Percentiles rank a stretch among this genome's conserved stretches.
Conservation (phyloP, 2,113 vertebrate genomes). For the Heterotilapia buettikoferi region DNA sequence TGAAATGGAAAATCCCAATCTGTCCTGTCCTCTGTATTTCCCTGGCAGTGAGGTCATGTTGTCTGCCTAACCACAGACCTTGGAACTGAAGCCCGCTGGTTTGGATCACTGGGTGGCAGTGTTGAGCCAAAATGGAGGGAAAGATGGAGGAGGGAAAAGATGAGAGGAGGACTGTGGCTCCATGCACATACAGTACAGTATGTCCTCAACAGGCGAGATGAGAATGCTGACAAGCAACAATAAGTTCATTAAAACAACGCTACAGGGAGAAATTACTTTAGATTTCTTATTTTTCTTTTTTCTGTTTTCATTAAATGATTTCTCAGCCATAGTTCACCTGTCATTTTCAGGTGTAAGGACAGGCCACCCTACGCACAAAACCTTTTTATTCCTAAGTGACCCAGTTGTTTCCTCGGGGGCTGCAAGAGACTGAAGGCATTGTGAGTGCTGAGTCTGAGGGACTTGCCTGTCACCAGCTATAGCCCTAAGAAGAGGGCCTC, state of each 20-base stretch:
- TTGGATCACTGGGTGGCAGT: constrained; percentile 68
- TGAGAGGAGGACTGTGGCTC: background rate
- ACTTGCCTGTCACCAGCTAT: constrained; percentile 58
- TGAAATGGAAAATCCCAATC: constrained; percentile 65
- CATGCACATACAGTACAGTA: background rate
- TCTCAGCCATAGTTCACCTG: background rate
- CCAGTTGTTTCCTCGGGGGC: constrained; percentile 30
- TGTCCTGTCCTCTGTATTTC: constrained; percentile 43
- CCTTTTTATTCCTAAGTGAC: constrained; percentile 24
- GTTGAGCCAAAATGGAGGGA: constrained; percentile 63
- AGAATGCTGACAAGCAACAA: background rate
- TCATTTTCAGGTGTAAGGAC: constrained; percentile 19
- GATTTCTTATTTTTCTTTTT: background rate
- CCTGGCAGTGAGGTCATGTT: constrained; percentile 59
- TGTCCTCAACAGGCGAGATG: background rate
- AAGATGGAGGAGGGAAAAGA: background rate
- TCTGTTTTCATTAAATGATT: background rate
- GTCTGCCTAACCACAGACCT: constrained; percentile 45
- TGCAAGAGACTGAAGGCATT: constrained; percentile 57
- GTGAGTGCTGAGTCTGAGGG: constrained; percentile 38
- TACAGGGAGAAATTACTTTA: background rate
- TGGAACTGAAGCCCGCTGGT: background rate
- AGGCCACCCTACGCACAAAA: background rate
- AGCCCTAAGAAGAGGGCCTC: constrained; percentile 42
- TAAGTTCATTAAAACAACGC: background rate